Evolutionary conservation across 92 coral and sea anemone genomes (phyloP).

Genomic region (Porites evermanni): DNA sequence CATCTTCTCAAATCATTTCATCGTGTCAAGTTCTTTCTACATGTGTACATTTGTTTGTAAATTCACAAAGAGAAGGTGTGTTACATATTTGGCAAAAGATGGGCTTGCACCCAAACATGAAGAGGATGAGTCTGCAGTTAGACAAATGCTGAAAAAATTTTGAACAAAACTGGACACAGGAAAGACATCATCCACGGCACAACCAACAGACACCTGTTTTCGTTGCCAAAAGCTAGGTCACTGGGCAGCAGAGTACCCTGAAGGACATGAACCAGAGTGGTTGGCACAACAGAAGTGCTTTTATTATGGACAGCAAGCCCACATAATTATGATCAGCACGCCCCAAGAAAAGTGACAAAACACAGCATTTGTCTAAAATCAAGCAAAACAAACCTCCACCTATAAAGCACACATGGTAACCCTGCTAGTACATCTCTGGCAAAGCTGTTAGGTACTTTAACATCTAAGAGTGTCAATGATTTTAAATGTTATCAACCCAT

Average conservation of each 20-base stretch:
- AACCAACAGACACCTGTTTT: conserved; percentile 39
- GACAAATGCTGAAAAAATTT: conserved; percentile 51
- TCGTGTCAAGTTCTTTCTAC: conserved; percentile 34
- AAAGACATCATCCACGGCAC: neutral
- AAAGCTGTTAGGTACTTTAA: conserved; percentile 20
- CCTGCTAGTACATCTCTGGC: conserved; percentile 6
- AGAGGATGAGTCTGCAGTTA: conserved; percentile 38
- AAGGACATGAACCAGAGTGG: conserved; percentile 65
- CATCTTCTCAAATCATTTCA: neutral
- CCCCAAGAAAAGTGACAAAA: conserved; percentile 6
- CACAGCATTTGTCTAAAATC: neutral
- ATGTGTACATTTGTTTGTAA: conserved; percentile 54
- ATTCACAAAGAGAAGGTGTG: conserved; percentile 52
- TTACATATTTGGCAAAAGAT: conserved; percentile 42
- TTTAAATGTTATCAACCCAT: conserved; percentile 35
- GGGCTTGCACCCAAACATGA: conserved; percentile 47
- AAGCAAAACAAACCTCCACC: conserved; percentile 11
- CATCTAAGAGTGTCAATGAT: conserved; percentile 1
- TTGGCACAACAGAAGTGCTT: conserved; percentile 48
- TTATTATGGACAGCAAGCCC: conserved; percentile 44
- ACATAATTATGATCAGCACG: conserved; percentile 16
- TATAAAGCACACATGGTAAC: conserved; percentile 5
- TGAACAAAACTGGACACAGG: neutral
- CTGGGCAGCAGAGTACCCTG: conserved; percentile 52
- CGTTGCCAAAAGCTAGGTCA: conserved; percentile 53